Conservation (phyloP, 1,140 invertebrate species). For the Leptinotarsa defecta region DNA sequence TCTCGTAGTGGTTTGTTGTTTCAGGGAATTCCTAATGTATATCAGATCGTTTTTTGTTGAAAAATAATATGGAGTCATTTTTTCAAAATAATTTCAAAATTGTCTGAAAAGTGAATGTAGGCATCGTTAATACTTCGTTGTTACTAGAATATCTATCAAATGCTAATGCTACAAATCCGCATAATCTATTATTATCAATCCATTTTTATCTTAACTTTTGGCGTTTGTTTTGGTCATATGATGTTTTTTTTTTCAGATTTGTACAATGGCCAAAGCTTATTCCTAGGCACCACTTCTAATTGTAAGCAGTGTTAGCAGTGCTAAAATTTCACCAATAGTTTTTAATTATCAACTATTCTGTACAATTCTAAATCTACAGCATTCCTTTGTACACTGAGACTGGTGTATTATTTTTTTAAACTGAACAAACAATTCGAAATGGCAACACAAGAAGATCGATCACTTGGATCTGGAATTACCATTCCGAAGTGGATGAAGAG, state of each 20-base stretch:
- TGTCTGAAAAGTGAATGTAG: too few species aligned
- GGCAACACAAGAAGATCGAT: conserved; percentile 58
- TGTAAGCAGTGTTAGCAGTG: conserved; percentile 23
- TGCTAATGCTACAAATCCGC: too few species aligned
- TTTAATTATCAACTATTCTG: conserved; percentile 29
- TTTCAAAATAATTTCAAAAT: too few species aligned
- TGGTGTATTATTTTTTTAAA: conserved; percentile 19
- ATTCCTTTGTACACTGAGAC: conserved; percentile 21
- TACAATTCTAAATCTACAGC: background rate
- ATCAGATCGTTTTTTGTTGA: too few species aligned
- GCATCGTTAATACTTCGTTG: too few species aligned
- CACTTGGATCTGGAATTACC: conserved; percentile 59
- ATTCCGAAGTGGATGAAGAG: conserved; percentile 66
- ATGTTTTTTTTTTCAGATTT: conserved; percentile 45
- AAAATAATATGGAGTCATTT: too few species aligned
- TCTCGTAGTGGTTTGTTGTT: too few species aligned
- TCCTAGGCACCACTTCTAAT: conserved; percentile 39
- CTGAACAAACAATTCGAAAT: conserved; percentile 31
- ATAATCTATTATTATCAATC: conserved; percentile 16
- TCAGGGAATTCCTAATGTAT: too few species aligned
- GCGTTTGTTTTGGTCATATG: conserved; percentile 36
- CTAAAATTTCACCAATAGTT: conserved; percentile 28
- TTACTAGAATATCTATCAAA: too few species aligned
- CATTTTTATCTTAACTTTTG: conserved; percentile 16
- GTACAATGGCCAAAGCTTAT: conserved; percentile 49